Percentiles rank a stretch among this genome's conserved stretches.
Conservation (phyloP, 2,797 vertebrate species). For the Odontamblyopus lacepedii region DNA sequence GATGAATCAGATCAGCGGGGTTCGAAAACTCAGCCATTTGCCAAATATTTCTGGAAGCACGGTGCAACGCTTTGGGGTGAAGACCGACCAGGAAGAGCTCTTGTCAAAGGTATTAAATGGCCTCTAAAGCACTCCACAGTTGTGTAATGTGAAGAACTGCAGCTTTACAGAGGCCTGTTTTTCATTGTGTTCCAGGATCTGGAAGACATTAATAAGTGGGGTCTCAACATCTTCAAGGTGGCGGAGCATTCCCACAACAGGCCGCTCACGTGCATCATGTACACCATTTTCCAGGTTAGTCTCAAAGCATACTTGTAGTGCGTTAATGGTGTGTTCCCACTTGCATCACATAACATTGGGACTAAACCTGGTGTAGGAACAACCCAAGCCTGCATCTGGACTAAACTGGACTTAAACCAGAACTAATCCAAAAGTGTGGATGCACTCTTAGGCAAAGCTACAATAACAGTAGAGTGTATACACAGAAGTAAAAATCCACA, state of each 20-base stretch:
- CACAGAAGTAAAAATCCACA: background rate
- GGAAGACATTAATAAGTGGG: constrained; percentile 97
- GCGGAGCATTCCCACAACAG: constrained; percentile 91
- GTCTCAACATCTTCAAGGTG: constrained; percentile 95
- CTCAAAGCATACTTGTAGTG: background rate
- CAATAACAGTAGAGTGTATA: too few relatives aligned
- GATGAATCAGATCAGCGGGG: constrained; percentile 96
- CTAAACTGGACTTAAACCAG: too few relatives aligned
- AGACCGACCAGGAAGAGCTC: constrained; percentile 93
- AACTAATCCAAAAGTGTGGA: too few relatives aligned
- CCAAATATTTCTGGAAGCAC: constrained; percentile 86
- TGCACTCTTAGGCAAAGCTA: too few relatives aligned
- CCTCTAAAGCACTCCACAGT: too few relatives aligned
- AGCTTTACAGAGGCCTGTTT: background rate
- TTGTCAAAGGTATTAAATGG: constrained; percentile 85
- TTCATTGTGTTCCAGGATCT: constrained; percentile 81
- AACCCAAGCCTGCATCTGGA: too few relatives aligned
- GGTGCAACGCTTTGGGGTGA: constrained; percentile 91
- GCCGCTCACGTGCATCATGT: constrained; percentile 96
- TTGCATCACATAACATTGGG: too few relatives aligned
- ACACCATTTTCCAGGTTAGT: constrained; percentile 95
- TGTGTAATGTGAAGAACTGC: constrained; percentile 7
- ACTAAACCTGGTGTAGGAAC: too few relatives aligned
- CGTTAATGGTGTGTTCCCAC: too few relatives aligned
- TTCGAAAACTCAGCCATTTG: constrained; percentile 91